Evolutionary conservation across 1,140 invertebrate species (phyloP).

Genomic region (Chlorops oryzae): DNA sequence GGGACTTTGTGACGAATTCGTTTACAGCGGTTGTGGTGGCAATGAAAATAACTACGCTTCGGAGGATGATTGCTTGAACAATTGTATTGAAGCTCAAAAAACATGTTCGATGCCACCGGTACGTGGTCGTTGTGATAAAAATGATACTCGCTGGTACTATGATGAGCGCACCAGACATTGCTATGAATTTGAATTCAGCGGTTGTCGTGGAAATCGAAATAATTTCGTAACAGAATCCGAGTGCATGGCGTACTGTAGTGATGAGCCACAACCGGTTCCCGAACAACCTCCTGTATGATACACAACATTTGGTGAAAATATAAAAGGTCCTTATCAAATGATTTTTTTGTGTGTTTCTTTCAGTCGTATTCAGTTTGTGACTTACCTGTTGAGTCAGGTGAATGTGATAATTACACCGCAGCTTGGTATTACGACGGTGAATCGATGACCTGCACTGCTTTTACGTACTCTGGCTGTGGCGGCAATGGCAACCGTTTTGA

Average conservation of each 20-base stretch:
- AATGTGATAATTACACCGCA: slow-evolving; percentile 59
- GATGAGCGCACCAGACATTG: slow-evolving; percentile 61
- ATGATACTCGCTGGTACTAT: slow-evolving; percentile 66
- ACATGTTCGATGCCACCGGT: slow-evolving; percentile 66
- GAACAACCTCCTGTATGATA: slow-evolving; percentile 23
- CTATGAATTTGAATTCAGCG: slow-evolving; percentile 62
- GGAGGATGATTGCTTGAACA: slow-evolving; percentile 69
- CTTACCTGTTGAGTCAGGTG: slow-evolving; percentile 60
- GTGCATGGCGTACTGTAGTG: slow-evolving; percentile 69
- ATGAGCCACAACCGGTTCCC: slow-evolving; percentile 7
- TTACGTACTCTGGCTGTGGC: slow-evolving; percentile 74
- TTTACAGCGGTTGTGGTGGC: slow-evolving; percentile 76
- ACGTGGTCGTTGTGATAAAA: slow-evolving; percentile 53
- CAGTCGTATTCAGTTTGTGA: slow-evolving; percentile 51
- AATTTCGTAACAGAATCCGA: slow-evolving; percentile 76
- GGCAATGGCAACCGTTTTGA: slow-evolving; percentile 79
- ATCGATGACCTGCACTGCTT: slow-evolving; percentile 58
- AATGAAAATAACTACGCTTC: slow-evolving; percentile 80
- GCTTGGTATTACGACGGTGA: slow-evolving; percentile 70
- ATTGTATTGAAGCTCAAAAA: slow-evolving; percentile 66
- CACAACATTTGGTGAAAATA: too few species aligned
- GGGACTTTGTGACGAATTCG: slow-evolving; percentile 76
- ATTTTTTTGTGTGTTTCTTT: slow-evolving; percentile 31
- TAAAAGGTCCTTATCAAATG: too few species aligned
- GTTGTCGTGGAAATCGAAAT: slow-evolving; percentile 71